phyloP scores from a whole-genome alignment of 1,140 invertebrate genomes.

The Hydropsyche tenuis region DNA sequence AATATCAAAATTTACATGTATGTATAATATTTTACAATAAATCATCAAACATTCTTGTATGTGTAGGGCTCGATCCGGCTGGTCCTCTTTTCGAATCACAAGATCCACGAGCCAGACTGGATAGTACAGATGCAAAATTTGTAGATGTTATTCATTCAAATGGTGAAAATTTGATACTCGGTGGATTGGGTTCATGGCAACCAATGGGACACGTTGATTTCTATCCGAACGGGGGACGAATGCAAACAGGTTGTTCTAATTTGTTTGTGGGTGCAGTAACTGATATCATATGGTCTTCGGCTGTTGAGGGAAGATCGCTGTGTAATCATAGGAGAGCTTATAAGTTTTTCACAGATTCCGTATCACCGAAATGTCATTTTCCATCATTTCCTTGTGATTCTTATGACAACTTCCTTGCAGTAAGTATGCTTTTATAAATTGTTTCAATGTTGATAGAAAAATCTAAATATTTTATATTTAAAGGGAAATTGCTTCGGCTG shows the following conservation, averaged over 20 bases:
- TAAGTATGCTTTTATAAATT: slow-evolving; percentile 53
- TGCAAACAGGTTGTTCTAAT: slow-evolving; percentile 86
- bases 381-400: slow-evolving; percentile 85
- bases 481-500: slow-evolving; percentile 67
- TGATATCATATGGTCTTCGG: slow-evolving; percentile 85
- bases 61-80: slow-evolving; percentile 83
- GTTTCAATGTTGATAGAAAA: background rate
- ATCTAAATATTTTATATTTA: slow-evolving; percentile 43
- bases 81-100: slow-evolving; percentile 89
- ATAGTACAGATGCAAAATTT: slow-evolving; percentile 85
- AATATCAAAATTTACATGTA: background rate
- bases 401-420: slow-evolving; percentile 83
- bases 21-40: background rate
- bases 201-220: slow-evolving; percentile 92
- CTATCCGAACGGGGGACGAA: slow-evolving; percentile 88
- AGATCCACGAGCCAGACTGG: slow-evolving; percentile 79
- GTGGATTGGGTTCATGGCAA: slow-evolving; percentile 83
- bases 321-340: slow-evolving; percentile 93
- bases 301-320: slow-evolving; percentile 84
- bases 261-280: slow-evolving; percentile 90
- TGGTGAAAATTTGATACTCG: slow-evolving; percentile 85
- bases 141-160: slow-evolving; percentile 96
- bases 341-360: slow-evolving; percentile 92
- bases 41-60: too few species aligned
- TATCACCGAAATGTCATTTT: slow-evolving; percentile 88